phyloP scores from a whole-genome alignment of 2,797 vertebrate genomes.

The Pempheris klunzingeri region DNA sequence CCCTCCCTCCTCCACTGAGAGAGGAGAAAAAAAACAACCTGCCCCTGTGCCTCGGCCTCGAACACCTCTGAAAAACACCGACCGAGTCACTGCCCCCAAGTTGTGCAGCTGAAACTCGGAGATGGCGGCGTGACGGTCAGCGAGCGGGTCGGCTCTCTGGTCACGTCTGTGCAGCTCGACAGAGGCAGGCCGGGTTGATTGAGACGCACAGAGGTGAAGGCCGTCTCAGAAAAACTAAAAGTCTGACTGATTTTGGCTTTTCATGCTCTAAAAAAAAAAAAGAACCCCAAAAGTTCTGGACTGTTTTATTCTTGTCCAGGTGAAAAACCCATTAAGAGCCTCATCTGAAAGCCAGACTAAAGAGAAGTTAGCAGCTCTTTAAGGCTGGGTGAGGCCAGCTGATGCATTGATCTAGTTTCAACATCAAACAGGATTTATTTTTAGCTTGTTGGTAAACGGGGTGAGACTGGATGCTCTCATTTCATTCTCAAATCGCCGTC shows the following conservation, averaged over 20 bases:
- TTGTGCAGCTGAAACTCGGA: conserved; percentile 36
- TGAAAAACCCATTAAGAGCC: conserved; percentile 26
- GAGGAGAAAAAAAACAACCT: conserved; percentile 54
- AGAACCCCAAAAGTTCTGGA: conserved; percentile 41
- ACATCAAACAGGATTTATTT: conserved; percentile 74
- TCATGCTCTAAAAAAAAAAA: too few species aligned
- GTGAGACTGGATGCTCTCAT: conserved; percentile 55
- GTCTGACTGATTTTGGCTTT: conserved; percentile 2
- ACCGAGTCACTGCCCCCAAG: conserved; percentile 29
- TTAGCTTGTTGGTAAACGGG: conserved; percentile 69
- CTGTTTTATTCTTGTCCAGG: conserved; percentile 55
- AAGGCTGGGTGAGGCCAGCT: conserved; percentile 58
- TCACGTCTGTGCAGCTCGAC: conserved; percentile 32
- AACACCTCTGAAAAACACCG: conserved; percentile 65
- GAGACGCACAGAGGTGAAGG: conserved; percentile 48
- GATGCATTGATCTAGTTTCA: conserved; percentile 76
- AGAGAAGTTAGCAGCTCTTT: conserved; percentile 56
- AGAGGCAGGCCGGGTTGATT: conserved; percentile 7
- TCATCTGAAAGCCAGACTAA: conserved; percentile 29
- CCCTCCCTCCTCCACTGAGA: conserved; percentile 35
- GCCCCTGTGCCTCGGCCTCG: conserved; percentile 47
- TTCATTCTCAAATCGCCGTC: conserved; percentile 46
- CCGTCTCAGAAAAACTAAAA: conserved; percentile 23
- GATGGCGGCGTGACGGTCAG: conserved; percentile 53
- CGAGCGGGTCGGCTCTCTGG: conserved; percentile 47